Evolutionary conservation across 2,888 invertebrate species (phyloP).

Genomic region (Spilosoma lubricipeda): DNA sequence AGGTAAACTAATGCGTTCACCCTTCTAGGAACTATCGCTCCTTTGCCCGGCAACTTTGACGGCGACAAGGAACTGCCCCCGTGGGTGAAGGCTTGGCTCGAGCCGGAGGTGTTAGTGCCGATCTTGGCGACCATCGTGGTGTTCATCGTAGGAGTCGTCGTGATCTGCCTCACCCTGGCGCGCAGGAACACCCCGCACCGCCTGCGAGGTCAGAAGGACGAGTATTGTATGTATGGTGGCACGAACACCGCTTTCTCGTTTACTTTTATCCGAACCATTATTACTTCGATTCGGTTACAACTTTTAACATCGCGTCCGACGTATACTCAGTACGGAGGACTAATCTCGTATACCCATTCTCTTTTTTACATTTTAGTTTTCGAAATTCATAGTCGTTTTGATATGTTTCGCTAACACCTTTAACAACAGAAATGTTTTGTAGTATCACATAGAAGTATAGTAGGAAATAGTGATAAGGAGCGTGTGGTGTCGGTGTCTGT

Average conservation of each 20-base stretch:
- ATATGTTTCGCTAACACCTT: slow-evolving; percentile 69
- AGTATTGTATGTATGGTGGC: slow-evolving; percentile 90
- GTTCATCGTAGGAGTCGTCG: slow-evolving; percentile 95
- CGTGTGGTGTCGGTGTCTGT: neutral
- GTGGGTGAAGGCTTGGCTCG: slow-evolving; percentile 95
- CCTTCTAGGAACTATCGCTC: slow-evolving; percentile 92
- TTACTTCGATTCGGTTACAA: slow-evolving; percentile 13
- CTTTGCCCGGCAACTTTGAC: slow-evolving; percentile 88
- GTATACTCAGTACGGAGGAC: slow-evolving; percentile 32
- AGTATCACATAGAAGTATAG: neutral
- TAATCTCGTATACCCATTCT: slow-evolving; percentile 15
- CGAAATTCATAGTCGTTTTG: slow-evolving; percentile 56
- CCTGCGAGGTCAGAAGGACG: slow-evolving; percentile 92
- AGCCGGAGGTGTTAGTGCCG: slow-evolving; percentile 96
- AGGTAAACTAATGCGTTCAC: slow-evolving; percentile 85
- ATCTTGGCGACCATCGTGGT: slow-evolving; percentile 96
- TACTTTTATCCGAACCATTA: slow-evolving; percentile 43
- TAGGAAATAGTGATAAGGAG: neutral
- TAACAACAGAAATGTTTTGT: neutral
- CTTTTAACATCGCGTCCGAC: slow-evolving; percentile 21
- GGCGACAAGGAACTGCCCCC: slow-evolving; percentile 86
- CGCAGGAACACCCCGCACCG: slow-evolving; percentile 93
- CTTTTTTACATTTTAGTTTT: slow-evolving; percentile 45
- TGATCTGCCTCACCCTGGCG: slow-evolving; percentile 95
- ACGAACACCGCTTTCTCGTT: slow-evolving; percentile 73